Evolutionary conservation across 2,888 invertebrate species (phyloP), one percentile per base, ranked within the genome.

Genomic region (Deilephila elpenor): DNA sequence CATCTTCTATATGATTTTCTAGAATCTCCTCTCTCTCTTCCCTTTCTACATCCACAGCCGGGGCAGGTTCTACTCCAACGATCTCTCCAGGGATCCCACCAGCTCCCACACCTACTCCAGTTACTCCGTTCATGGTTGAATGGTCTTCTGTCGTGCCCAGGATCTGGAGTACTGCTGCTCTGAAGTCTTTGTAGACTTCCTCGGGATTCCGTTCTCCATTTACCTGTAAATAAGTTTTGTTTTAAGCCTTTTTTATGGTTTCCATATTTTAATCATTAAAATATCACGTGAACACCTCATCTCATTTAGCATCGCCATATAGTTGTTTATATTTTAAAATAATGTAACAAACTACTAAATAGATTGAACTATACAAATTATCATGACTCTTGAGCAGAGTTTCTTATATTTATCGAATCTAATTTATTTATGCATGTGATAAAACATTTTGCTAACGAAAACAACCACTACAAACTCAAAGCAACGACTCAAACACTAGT

Each of bases 161-260:
- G 83, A 98, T 97, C 85, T 96, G 96, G 80, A 98, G 96, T 11
- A 98, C 96, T 3, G 97, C 97, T 14, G 96, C 95, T 72, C 97
- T 96, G 90, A 98, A 98, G 90, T 98, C 98, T 85, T 96, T 96
- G 92, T 98, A 98, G 14, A 98, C 98, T 83, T 98, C 98, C 56
- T 96, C 96, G 0, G 98, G 98, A 82, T 97, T 97, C 73, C 98
- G 95, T 91, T 98, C 98, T 8, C 98, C 98, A 84, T 98, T 98
- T 20, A 98, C 96, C 98, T 98, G 88, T 32, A 77, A 53, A 71
- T 14, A 11, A 34, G 25, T 5, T n/a, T n/a, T 32, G 75, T 59
- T 14, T 59, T 64, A 72, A 37, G 29, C 51, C 7, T 34, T 5
- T 25, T 5, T 60, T 11, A 29, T 25, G 59, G 1, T 59, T 25